Conservation (phyloP, 1,140 invertebrate species). For the Hycleus phaleratus region DNA sequence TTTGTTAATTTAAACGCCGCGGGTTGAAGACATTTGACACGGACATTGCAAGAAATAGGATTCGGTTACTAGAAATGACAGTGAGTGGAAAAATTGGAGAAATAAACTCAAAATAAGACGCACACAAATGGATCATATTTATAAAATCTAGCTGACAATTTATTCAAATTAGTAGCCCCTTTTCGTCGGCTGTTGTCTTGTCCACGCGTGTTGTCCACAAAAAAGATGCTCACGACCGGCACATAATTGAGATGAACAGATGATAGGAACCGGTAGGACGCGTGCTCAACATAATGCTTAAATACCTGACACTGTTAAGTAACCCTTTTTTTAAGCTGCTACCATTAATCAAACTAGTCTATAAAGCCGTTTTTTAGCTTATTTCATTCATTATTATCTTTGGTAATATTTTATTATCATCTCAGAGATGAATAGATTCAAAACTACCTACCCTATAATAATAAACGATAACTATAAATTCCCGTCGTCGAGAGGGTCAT, state of each 20-base stretch:
- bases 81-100: neutral
- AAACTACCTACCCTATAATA: no score
- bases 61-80: constrained; percentile 5
- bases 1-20: constrained; percentile 28
- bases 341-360: no score
- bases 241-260: constrained; percentile 17
- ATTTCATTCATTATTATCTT: neutral
- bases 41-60: constrained; percentile 12
- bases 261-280: constrained; percentile 22
- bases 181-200: constrained; percentile 12
- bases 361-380: neutral
- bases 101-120: neutral
- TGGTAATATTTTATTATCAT: constrained; percentile 5
- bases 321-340: constrained; percentile 4
- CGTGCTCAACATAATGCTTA: constrained; percentile 18
- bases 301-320: constrained; percentile 16
- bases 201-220: constrained; percentile 10
- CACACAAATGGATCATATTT: no score
- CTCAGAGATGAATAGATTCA: neutral
- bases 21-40: constrained; percentile 25
- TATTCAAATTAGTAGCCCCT: constrained; percentile 6
- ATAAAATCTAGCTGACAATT: neutral
- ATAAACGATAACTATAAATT: no score
- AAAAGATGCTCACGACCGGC: constrained; percentile 12
- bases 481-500: constrained; percentile 11